Conservation (phyloP, 2,888 invertebrate genomes). For the Metacarcinus magister region DNA sequence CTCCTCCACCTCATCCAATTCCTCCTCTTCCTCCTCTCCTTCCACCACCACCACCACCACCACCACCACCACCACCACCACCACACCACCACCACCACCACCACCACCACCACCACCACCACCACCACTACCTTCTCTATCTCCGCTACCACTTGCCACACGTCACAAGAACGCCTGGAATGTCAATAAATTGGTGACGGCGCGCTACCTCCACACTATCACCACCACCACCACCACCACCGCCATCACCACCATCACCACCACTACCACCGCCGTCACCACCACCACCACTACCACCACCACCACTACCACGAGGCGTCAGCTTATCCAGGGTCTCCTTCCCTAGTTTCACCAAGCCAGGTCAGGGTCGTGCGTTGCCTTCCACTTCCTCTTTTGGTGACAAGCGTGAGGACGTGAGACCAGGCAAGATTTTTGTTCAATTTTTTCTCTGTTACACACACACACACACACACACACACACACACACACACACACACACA, state of each 20-base stretch:
- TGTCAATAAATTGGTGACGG: slow-evolving; percentile 1
- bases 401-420: too few species aligned
- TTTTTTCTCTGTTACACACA: too few species aligned
- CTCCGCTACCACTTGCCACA: not conserved
- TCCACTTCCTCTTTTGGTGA: too few species aligned
- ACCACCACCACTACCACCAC: not conserved
- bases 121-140: not conserved
- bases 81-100: not conserved
- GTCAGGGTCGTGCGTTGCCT: too few species aligned
- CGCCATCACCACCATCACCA: not conserved
- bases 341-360: not conserved
- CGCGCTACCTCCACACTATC: not conserved
- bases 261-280: not conserved
- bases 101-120: not conserved
- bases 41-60: not conserved
- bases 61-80: not conserved
- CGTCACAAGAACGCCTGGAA: slow-evolving; percentile 8
- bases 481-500: too few species aligned
- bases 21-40: not conserved
- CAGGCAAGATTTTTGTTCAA: too few species aligned
- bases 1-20: too few species aligned
- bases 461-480: too few species aligned
- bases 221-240: not conserved
- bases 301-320: not conserved
- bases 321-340: not conserved